Base-by-base conservation (phyloP, 35 echinoderm and acorn worm genomes). In the Eucidaris tribuloides region DNA sequence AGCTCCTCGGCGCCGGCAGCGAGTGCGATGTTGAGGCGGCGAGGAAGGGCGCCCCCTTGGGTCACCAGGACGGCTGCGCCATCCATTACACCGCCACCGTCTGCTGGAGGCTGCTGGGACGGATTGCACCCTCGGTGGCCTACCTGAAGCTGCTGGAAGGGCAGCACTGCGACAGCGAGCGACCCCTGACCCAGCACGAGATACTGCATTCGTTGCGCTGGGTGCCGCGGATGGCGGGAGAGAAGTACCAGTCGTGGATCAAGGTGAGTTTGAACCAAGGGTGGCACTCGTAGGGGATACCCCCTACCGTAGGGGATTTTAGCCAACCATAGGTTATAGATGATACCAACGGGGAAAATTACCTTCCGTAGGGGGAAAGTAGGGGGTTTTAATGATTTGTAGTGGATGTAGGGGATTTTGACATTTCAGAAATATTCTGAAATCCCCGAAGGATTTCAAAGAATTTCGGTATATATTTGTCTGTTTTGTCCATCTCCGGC, bases 121-220 rank as follows among this genome's bases (percentile, higher is more conserved):
- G 84, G 59, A 87, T 98, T 35, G 86, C 95, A 18, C 95, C 95
- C 76, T 98, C 95, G 5, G 90, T 98, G 48, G 95, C 90, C 0
- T 98, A 90, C 65, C 76, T 98, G 34, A 98, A 98, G 74, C 80
- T 98, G 2, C 71, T 98, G 19, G 95, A 98, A 63, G 91, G 87
- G 3, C 96, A 90, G 82, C 87, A 93, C 24, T 72, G 52, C 1
- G 87, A 83, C 34, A 93, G 83, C 25, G 96, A 99, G 44, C 70
- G 91, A 70, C 42, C 43, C 9, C 30, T 99, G 66, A 86, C 82
- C 5, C 74, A 46, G 23, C 55, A 71, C 45, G 96, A 99, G 80
- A 83, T 99, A 18, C 72, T 93, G 41, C 96, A 99, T 33, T 83
- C 96, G 3, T 36, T 99, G 83, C 66, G 96, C 86, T 99, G 96